Conservation (phyloP, 2,888 invertebrate genomes). For the Apotomis capreana region DNA sequence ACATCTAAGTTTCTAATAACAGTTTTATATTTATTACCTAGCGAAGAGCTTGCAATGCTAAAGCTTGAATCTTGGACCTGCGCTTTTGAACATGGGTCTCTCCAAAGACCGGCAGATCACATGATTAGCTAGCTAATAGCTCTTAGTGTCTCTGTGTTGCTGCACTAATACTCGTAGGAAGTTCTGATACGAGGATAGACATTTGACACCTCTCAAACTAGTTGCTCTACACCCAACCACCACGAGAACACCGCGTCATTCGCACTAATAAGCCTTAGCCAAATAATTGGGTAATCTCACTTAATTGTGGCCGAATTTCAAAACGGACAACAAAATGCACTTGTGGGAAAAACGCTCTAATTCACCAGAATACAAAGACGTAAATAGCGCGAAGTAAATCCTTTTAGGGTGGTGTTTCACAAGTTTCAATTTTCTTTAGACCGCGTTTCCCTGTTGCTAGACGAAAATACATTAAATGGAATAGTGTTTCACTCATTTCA, state of each 20-base stretch:
- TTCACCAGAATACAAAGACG: slow-evolving; percentile 14
- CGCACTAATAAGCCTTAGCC: slow-evolving; percentile 73
- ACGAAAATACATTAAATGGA: slow-evolving; percentile 1
- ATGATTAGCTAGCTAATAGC: too few species aligned
- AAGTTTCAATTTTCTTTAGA: slow-evolving; percentile 38
- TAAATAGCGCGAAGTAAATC: slow-evolving; percentile 13
- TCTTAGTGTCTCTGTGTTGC: too few species aligned
- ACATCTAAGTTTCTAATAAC: not conserved
- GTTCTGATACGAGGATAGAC: too few species aligned
- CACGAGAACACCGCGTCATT: slow-evolving; percentile 68
- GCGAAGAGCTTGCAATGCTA: too few species aligned
- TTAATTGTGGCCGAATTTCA: slow-evolving; percentile 52
- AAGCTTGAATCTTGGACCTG: too few species aligned
- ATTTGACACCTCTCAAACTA: not conserved
- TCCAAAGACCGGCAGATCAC: too few species aligned
- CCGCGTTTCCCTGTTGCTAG: slow-evolving; percentile 7
- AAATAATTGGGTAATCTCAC: slow-evolving; percentile 69
- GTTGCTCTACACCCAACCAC: slow-evolving; percentile 45
- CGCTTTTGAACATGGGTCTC: too few species aligned
- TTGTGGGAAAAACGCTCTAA: slow-evolving; percentile 16
- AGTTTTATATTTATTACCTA: too few species aligned
- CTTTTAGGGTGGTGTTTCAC: slow-evolving; percentile 32
- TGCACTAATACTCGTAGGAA: too few species aligned
- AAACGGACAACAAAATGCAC: slow-evolving; percentile 40
- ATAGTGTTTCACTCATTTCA: not conserved